These are phyloP conservation scores for Pandemis cinnamomeana DNA, from an alignment of 2,888 invertebrate species.

Conservation along the genomic window DNA sequence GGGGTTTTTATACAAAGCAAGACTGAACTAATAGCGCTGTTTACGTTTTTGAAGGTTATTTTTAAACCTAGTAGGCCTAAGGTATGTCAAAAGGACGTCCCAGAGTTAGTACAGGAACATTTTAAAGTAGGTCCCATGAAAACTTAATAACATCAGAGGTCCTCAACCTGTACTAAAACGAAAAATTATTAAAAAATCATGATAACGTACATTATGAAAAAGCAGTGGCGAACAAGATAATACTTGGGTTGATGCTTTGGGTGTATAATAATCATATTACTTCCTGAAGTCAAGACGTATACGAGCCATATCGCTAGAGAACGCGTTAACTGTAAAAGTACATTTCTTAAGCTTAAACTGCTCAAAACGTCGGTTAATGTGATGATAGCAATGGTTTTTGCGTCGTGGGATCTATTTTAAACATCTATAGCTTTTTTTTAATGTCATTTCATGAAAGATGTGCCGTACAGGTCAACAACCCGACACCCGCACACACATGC, in stretches of 20 bases:
- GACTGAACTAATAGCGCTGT: slow-evolving; percentile 24
- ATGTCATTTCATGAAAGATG: neutral
- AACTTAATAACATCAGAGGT: neutral
- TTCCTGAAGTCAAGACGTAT: too few species aligned
- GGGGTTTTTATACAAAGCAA: slow-evolving; percentile 27
- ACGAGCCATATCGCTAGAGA: too few species aligned
- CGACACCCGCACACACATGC: neutral
- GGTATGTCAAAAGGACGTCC: neutral
- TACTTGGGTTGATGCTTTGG: too few species aligned
- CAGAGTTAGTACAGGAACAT: neutral
- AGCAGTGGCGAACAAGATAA: too few species aligned
- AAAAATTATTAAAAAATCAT: too few species aligned
- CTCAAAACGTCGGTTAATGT: too few species aligned
- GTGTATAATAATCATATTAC: too few species aligned
- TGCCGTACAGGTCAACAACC: neutral
- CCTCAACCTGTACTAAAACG: neutral
- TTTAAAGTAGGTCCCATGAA: neutral
- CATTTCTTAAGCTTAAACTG: too few species aligned
- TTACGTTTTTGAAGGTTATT: neutral
- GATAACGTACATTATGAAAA: too few species aligned
- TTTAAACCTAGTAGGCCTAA: neutral
- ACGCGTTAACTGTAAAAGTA: too few species aligned
- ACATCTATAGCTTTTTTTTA: neutral
- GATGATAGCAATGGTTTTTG: too few species aligned
- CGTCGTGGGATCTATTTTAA: neutral